Percentiles rank a stretch among this genome's conserved stretches.
phyloP scores from a whole-genome alignment of 2,113 vertebrate genomes.

The Xenotilapia caudafasciata region DNA sequence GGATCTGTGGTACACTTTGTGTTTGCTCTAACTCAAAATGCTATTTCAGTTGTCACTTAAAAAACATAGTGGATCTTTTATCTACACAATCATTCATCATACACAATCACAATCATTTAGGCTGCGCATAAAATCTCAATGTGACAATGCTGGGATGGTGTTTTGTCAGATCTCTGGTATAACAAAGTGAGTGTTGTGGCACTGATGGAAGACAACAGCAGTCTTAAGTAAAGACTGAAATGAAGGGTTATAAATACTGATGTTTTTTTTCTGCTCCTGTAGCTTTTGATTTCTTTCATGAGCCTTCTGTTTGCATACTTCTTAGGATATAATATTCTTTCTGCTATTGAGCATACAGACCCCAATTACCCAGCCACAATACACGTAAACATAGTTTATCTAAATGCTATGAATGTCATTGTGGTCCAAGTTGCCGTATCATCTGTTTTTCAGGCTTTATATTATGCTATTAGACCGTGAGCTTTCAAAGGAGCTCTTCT shows the following conservation, averaged over 20 bases:
- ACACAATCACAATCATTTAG: neutral
- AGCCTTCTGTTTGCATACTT: neutral
- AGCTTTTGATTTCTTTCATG: neutral
- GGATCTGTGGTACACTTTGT: neutral
- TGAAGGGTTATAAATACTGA: neutral
- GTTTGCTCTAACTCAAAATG: neutral
- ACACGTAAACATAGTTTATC: neutral
- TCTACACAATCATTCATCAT: neutral
- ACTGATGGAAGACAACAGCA: neutral
- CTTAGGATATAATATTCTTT: neutral
- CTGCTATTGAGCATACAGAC: neutral
- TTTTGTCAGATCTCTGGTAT: conserved; percentile 1
- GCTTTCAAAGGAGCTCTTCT: neutral
- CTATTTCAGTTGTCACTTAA: neutral
- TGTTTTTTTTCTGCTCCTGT: neutral
- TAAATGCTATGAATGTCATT: neutral
- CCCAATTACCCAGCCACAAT: neutral
- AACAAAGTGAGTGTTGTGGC: neutral
- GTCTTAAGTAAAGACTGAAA: neutral
- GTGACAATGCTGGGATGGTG: neutral
- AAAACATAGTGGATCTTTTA: neutral
- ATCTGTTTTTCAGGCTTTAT: neutral
- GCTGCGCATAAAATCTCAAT: neutral
- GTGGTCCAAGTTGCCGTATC: neutral
- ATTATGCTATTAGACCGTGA: neutral